These are phyloP conservation scores for Azorinus chamasolen DNA, from an alignment of 2,888 invertebrate species.

Conservation along the genomic window DNA sequence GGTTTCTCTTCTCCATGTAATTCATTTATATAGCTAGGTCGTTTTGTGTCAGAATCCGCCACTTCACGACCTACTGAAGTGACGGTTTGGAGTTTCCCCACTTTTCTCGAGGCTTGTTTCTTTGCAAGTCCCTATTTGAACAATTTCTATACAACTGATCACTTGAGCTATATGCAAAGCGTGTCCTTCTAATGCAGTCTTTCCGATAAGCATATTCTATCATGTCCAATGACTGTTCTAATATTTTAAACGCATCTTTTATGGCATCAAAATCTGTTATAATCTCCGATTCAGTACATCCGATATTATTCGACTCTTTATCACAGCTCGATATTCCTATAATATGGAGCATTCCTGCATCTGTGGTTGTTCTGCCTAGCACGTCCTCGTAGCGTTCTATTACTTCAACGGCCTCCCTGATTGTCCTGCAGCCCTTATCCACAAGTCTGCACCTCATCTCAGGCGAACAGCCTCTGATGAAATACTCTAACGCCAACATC, in stretches of 20 bases:
- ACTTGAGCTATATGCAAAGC: slow-evolving; percentile 4
- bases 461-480: slow-evolving; percentile 5
- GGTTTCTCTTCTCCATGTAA: no score
- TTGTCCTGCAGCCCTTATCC: no score
- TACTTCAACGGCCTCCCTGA: no score
- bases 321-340: neutral
- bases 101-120: neutral
- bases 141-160: neutral
- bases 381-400: slow-evolving; percentile 13
- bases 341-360: neutral
- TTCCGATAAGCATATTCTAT: neutral
- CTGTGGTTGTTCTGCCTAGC: neutral
- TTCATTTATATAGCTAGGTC: slow-evolving; percentile 2
- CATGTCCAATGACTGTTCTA: neutral
- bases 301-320: no score
- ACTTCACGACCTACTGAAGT: slow-evolving; percentile 31
- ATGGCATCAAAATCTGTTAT: neutral
- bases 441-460: no score
- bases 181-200: neutral
- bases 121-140: slow-evolving; percentile 1
- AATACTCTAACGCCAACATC: slow-evolving; percentile 12
- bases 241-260: neutral
- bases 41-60: no score
- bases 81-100: slow-evolving; percentile 16
- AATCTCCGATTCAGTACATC: neutral